phyloP scores from a whole-genome alignment of 2,113 vertebrate species.

The Nerophis lumbriciformis region DNA sequence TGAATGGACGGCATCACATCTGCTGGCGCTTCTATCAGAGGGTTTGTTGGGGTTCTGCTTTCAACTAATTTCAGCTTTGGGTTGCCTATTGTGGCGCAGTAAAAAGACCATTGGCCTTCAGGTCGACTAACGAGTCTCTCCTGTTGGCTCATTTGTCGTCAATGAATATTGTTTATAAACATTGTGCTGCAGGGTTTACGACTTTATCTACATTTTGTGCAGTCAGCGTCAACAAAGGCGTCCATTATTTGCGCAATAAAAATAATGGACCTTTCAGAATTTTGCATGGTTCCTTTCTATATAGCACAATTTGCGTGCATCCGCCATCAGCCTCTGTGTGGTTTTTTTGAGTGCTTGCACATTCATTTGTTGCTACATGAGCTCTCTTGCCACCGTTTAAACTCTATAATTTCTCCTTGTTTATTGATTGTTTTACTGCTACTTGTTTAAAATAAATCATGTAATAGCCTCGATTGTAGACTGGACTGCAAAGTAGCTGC shows the following conservation, averaged over 20 bases:
- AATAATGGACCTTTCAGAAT: neutral
- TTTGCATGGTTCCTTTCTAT: neutral
- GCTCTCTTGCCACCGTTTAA: neutral
- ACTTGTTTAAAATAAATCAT: neutral
- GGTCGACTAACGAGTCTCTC: constrained; percentile 7
- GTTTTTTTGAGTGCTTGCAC: constrained; percentile 2
- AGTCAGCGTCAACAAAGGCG: neutral
- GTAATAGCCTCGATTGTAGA: neutral
- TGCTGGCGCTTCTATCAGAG: constrained; percentile 39
- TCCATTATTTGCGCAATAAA: constrained; percentile 1
- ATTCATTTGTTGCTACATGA: constrained; percentile 10
- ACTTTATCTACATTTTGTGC: neutral
- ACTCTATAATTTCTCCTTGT: neutral
- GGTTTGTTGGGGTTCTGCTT: constrained; percentile 22
- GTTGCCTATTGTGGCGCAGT: constrained; percentile 25
- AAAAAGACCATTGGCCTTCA: constrained; percentile 19
- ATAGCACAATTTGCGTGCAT: constrained; percentile 4
- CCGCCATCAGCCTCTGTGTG: neutral
- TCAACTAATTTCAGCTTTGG: constrained; percentile 24
- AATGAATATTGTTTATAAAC: neutral
- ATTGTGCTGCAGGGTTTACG: neutral
- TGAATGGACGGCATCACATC: constrained; percentile 50
- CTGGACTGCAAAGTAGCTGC: neutral
- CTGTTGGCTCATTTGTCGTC: neutral
- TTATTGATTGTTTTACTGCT: constrained; percentile 10